Evolutionary conservation across 2,888 invertebrate species (phyloP).

Genomic region (Cetonia aurata): DNA sequence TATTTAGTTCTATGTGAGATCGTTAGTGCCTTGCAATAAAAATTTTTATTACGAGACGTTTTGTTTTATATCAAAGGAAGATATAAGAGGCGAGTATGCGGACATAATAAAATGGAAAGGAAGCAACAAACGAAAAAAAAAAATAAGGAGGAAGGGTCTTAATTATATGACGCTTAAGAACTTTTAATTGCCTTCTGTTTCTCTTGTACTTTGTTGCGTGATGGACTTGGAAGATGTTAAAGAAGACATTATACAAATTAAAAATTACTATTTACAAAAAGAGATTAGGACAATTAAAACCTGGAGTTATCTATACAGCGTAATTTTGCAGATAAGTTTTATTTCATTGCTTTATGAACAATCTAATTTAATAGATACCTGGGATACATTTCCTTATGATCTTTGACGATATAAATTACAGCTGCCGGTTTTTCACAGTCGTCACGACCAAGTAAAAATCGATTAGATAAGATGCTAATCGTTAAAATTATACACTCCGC

Average conservation of each 20-base stretch:
- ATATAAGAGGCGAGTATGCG: constrained; percentile 33
- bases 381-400: constrained; percentile 2
- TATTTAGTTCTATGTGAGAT: neutral
- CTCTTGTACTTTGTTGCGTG: neutral
- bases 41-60: constrained; percentile 30
- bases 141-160: constrained; percentile 5
- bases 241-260: constrained; percentile 12
- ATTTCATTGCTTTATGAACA: constrained; percentile 20
- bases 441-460: constrained; percentile 6
- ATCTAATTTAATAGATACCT: constrained; percentile 20
- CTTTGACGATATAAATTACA: neutral
- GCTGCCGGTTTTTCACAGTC: neutral
- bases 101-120: neutral
- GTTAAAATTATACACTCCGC: neutral
- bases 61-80: constrained; percentile 39
- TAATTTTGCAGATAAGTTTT: neutral
- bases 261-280: neutral
- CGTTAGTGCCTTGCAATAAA: constrained; percentile 39
- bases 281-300: neutral
- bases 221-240: neutral
- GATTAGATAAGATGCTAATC: constrained; percentile 4
- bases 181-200: constrained; percentile 14
- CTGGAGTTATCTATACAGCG: constrained; percentile 1
- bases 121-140: constrained; percentile 3
- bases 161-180: constrained; percentile 9